Evolutionary conservation across 2,888 invertebrate species (phyloP), one percentile per base, ranked within the genome.

Genomic region (Atrina japonica): DNA sequence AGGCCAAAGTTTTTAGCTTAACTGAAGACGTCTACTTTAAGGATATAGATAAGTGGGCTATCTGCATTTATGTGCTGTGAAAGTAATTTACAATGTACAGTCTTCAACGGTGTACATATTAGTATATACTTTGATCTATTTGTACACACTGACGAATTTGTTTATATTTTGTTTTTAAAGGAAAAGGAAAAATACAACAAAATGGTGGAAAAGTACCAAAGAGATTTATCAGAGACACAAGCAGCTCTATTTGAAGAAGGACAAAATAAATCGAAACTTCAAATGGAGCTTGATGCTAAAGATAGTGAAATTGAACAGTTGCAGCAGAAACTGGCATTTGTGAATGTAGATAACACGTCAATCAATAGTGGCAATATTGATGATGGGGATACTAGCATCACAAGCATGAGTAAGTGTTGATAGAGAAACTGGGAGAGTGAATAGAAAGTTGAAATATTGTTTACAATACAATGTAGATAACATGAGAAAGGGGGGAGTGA

Each of bases 221-320:
- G 95, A 75, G 96, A 96, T 88, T 91, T 96, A 82, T 96, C 96
- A 90, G 98, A 98, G 88, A 92, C 94, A 68, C 94, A 97, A 93
- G 95, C 95, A 75, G 95, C 95, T 90, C 92, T 96, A 56, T 93
- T 94, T 73, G 96, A 91, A 77, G 91, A 91, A 76, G 83, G 81
- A n/a, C 88, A 88, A 68, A 71, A 77, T 3, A 74, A 93, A 83
- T 93, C 95, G 82, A 94, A 95, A 75, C 93, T 97, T 71, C 95
- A 96, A 91, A 98, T 98, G 97, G 98, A 99, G 92, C 93, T 97
- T 73, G 98, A 98, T 91, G 96, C 96, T 87, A 98, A 98, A 91
- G 98, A 98, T 89, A 96, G 95, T 0, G 98, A 98, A 92, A 96
- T 98, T 77, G 98, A 98, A 91, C 96, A 96, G 88, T 91, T 97